These are phyloP conservation scores for Apogon talboti DNA, from an alignment of 2,797 vertebrate species.

Conservation along the genomic window DNA sequence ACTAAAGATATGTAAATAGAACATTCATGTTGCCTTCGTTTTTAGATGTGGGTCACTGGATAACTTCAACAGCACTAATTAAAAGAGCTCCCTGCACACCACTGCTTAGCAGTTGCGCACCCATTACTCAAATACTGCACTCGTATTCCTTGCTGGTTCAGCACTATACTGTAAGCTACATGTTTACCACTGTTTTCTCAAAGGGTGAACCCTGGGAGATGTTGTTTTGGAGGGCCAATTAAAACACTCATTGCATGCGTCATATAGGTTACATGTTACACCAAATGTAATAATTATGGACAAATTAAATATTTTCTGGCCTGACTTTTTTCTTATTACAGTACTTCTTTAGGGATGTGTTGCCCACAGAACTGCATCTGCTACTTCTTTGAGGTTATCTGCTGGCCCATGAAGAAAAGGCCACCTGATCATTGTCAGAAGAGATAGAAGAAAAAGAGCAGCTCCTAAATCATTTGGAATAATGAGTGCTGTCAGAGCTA, in stretches of 20 bases:
- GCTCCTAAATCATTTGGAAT: conserved; percentile 74
- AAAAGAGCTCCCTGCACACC: conserved; percentile 69
- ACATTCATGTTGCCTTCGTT: conserved; percentile 79
- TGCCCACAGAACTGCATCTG: conserved; percentile 36
- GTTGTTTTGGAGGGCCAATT: conserved; percentile 35
- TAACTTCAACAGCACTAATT: conserved; percentile 80
- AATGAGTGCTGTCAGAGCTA: conserved; percentile 72
- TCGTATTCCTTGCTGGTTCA: conserved; percentile 52
- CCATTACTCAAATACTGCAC: conserved; percentile 54
- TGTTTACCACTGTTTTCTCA: conserved; percentile 45
- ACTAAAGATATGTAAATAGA: conserved; percentile 83
- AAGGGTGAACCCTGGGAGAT: conserved; percentile 30
- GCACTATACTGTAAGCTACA: conserved; percentile 30
- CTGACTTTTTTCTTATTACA: conserved; percentile 7
- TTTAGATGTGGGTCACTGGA: conserved; percentile 80
- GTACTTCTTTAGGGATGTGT: conserved; percentile 32
- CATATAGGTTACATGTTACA: conserved; percentile 21
- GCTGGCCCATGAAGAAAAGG: conserved; percentile 57
- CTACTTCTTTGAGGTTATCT: conserved; percentile 63
- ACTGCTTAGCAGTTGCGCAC: conserved; percentile 57
- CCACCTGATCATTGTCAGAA: conserved; percentile 69
- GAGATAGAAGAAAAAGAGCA: conserved; percentile 52
- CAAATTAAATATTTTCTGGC: conserved; percentile 2
- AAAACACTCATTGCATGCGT: conserved; percentile 22
- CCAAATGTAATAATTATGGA: conserved; percentile 31